A percentile compares a stretch with the other conserved stretches of the same genome.
These are phyloP conservation scores for Mongoloraphidia duomilia DNA, from an alignment of 2,888 invertebrate species.

Conservation along the genomic window DNA sequence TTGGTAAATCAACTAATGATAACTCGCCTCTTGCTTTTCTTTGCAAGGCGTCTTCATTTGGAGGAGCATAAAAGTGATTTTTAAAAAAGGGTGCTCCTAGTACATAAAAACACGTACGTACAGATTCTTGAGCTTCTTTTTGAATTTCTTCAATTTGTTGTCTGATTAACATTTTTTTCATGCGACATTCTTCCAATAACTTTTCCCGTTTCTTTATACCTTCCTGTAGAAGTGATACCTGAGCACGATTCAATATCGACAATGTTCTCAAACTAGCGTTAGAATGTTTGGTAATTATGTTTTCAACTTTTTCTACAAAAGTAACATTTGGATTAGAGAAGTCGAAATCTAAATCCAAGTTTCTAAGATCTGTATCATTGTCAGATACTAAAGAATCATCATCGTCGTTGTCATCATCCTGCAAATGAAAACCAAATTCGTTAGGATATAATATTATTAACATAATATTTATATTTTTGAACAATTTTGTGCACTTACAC, in stretches of 20 bases:
- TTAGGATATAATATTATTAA: too few relatives aligned
- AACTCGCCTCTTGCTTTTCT: slow-evolving; percentile 26
- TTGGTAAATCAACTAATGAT: slow-evolving; percentile 19
- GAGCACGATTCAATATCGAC: background rate
- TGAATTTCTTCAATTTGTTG: background rate
- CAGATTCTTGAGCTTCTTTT: background rate
- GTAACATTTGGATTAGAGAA: background rate
- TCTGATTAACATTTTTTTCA: background rate
- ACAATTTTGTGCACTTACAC: too few relatives aligned
- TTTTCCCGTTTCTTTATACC: background rate
- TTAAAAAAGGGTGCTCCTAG: slow-evolving; percentile 52
- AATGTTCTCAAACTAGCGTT: background rate
- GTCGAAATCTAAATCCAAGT: too few relatives aligned
- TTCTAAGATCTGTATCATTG: too few relatives aligned
- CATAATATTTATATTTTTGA: too few relatives aligned
- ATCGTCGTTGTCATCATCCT: too few relatives aligned
- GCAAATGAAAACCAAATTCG: too few relatives aligned
- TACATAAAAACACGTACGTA: background rate
- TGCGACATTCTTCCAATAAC: background rate
- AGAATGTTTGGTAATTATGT: background rate
- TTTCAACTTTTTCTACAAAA: background rate
- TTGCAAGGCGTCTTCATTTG: slow-evolving; percentile 41
- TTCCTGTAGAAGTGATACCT: background rate
- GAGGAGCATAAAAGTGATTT: slow-evolving; percentile 36
- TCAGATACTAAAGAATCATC: too few relatives aligned